Percentiles rank a stretch among this genome's conserved stretches.
These are phyloP conservation scores for Papilio aristodemus DNA, from an alignment of 1,140 invertebrate genomes.

Conservation along the genomic window DNA sequence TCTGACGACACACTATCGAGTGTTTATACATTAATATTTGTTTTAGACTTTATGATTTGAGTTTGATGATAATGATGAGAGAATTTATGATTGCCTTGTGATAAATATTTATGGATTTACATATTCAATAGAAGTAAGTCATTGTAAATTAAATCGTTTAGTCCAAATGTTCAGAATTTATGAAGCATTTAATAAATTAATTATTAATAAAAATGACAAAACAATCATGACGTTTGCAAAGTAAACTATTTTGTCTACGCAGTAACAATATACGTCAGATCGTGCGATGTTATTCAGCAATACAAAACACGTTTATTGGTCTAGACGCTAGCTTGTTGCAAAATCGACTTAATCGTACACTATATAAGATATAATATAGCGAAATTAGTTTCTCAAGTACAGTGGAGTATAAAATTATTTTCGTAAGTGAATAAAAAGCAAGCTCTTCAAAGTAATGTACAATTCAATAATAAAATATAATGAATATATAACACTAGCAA, in stretches of 20 bases:
- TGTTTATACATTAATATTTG: neutral
- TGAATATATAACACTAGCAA: too few species aligned
- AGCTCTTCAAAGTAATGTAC: too few species aligned
- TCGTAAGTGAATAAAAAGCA: neutral
- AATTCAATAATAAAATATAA: too few species aligned
- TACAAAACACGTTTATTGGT: neutral
- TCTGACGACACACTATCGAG: too few species aligned
- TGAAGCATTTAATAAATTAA: neutral
- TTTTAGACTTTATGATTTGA: too few species aligned
- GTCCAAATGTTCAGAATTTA: neutral
- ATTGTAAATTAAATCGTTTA: too few species aligned
- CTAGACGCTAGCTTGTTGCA: neutral
- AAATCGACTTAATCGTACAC: neutral
- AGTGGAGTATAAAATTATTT: neutral
- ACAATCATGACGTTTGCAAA: neutral
- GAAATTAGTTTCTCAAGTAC: neutral
- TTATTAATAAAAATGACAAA: neutral
- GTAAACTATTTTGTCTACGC: neutral
- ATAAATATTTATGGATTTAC: too few species aligned
- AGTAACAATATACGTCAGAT: conserved; percentile 14
- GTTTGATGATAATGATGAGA: too few species aligned
- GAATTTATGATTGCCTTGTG: too few species aligned
- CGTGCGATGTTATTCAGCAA: conserved; percentile 6
- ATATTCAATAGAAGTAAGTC: too few species aligned
- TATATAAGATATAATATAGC: neutral